Percentiles rank a stretch among this genome's conserved stretches.
Conservation (phyloP, 2,888 invertebrate species). For the Hartigia nigra region DNA sequence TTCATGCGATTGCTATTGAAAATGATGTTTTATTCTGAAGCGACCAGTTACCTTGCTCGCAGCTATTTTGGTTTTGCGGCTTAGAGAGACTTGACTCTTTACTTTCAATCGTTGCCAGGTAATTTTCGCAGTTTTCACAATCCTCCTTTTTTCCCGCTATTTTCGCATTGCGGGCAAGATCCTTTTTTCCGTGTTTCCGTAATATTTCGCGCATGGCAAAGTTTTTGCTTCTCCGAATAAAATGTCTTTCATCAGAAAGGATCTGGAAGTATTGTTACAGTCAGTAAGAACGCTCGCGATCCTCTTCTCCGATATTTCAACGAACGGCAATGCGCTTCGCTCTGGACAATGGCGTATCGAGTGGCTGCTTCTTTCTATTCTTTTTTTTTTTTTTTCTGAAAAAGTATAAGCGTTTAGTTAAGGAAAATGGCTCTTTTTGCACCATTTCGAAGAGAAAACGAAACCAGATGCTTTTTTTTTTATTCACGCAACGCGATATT, state of each 20-base stretch:
- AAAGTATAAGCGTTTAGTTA: neutral
- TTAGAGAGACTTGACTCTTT: neutral
- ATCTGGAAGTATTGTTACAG: neutral
- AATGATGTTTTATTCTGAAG: neutral
- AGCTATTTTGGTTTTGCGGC: neutral
- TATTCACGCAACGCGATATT: neutral
- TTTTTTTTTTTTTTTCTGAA: neutral
- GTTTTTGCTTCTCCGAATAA: neutral
- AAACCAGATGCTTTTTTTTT: too few species aligned
- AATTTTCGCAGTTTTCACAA: neutral
- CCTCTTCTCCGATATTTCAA: neutral
- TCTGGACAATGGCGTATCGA: neutral
- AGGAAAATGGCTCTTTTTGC: neutral
- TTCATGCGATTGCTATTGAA: neutral
- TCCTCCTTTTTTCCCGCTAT: neutral
- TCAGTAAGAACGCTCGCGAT: neutral
- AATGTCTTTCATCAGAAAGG: neutral
- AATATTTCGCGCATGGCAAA: neutral
- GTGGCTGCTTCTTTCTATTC: neutral
- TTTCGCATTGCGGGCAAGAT: neutral
- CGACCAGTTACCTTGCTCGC: neutral
- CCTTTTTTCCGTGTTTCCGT: neutral
- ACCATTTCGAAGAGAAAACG: neutral
- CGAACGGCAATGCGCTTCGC: neutral
- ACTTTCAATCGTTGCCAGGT: neutral